These are phyloP conservation scores for Drosophila greeni DNA, from an alignment of 2,888 invertebrate genomes.

Conservation along the genomic window DNA sequence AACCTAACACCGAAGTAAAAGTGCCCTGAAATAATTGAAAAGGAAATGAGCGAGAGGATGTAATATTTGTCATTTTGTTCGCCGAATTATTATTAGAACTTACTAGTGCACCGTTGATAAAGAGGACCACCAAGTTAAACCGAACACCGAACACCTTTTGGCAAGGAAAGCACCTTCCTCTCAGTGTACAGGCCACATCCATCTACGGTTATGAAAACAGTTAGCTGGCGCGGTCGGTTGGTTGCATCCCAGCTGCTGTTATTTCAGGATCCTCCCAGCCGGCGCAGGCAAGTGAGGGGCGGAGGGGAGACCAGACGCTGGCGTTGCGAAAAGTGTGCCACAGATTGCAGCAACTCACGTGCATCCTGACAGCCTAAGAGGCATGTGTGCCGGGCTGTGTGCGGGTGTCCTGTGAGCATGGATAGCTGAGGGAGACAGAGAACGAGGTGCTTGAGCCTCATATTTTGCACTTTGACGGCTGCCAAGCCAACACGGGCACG, in stretches of 20 bases:
- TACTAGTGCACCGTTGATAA: not conserved
- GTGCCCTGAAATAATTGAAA: not conserved
- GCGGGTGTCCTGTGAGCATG: slow-evolving; percentile 6
- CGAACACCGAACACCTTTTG: no score
- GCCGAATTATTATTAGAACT: not conserved
- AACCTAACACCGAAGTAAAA: not conserved
- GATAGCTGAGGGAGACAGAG: not conserved
- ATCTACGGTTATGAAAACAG: slow-evolving; percentile 37
- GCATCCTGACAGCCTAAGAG: slow-evolving; percentile 28
- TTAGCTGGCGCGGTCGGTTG: slow-evolving; percentile 26
- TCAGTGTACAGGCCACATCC: slow-evolving; percentile 8
- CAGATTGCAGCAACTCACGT: slow-evolving; percentile 57
- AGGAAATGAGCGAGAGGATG: not conserved
- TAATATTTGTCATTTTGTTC: not conserved
- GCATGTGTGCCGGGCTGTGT: slow-evolving; percentile 1
- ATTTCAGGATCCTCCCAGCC: slow-evolving; percentile 10
- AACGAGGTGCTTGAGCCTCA: slow-evolving; percentile 35
- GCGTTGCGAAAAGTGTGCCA: slow-evolving; percentile 41
- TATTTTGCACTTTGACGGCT: slow-evolving; percentile 42
- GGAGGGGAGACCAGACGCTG: not conserved
- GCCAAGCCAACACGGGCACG: slow-evolving; percentile 19
- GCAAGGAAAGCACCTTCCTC: not conserved
- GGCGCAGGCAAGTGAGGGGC: not conserved
- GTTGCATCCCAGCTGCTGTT: slow-evolving; percentile 28
- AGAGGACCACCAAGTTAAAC: fast-evolving